Evolutionary conservation across 1,140 invertebrate species (phyloP), one percentile per base, ranked within the genome.

Genomic region (Matsumurasca onukii): DNA sequence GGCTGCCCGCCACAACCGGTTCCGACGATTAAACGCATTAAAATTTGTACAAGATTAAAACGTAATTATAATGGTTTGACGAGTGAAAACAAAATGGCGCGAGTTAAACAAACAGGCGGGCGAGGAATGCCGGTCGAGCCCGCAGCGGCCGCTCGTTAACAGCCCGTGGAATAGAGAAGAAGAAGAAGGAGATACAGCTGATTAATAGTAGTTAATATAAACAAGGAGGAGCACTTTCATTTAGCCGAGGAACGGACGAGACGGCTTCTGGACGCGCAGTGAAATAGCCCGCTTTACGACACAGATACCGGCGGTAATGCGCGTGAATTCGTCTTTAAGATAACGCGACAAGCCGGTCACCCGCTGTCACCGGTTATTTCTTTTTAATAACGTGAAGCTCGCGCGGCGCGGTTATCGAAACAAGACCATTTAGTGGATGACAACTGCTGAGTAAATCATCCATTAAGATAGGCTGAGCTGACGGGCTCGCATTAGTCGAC

Each of bases 1-100:
- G 34, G 34, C 34, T 12, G 22, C 55, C 55, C 15, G 25, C 55
- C 3, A 29, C 55, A 24, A 27, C 25, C 55, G 55, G 49, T 52
- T 20, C 55, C 2, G 5, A 9, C 30, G 55, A 59, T 59, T 59
- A 59, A 59, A 29, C 30, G 24, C 55, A 22, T 27, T 59, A 25
- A 59, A 59, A 59, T 59, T 59, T 59, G 22, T 59, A 59, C 55
- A 59, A 59, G 55, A 59, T 59, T 59, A 59, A 39, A 59, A 59
- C 55, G 55, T 59, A 59, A 59, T 59, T 59, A 59, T 59, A 59
- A 59, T 59, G 55, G 55, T 59, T 59, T 52, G 49, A 52, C 55
- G 55, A 27, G 24, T 27, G 25, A 59, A 59, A 59, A 59, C 55
- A 59, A 59, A 39, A 39, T 39, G 34, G 34, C 34, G 34, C 5